Conservation (phyloP, 1,140 invertebrate genomes). For the Drosophila azteca region DNA sequence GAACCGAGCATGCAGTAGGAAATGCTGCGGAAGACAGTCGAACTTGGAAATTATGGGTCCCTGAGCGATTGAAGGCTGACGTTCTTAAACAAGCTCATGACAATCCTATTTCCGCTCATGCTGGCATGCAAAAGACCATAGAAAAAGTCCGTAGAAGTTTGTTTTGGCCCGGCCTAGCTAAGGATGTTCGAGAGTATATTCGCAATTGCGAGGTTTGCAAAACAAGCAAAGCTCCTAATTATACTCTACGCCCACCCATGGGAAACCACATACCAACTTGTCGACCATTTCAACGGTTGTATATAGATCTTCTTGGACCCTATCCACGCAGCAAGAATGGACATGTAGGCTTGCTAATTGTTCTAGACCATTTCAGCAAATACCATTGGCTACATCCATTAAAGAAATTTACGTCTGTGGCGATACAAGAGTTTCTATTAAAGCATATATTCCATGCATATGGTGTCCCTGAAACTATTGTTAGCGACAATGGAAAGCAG, state of each 20-base stretch:
- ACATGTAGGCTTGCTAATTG: neutral
- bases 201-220: slow-evolving; percentile 18
- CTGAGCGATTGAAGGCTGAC: neutral
- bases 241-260: slow-evolving; percentile 22
- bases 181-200: slow-evolving; percentile 21
- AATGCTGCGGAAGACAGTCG: slow-evolving; percentile 1
- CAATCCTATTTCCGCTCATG: slow-evolving; percentile 12
- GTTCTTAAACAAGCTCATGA: slow-evolving; percentile 17
- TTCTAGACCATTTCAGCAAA: neutral
- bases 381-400: neutral
- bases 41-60: slow-evolving; percentile 33
- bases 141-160: slow-evolving; percentile 17
- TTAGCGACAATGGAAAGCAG: slow-evolving; percentile 1
- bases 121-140: slow-evolving; percentile 29
- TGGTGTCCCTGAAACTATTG: neutral
- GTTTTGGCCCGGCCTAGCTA: slow-evolving; percentile 25
- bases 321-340: neutral
- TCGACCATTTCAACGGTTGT: neutral
- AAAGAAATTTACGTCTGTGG: neutral
- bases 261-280: neutral
- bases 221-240: slow-evolving; percentile 29
- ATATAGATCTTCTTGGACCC: neutral
- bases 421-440: neutral
- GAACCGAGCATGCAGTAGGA: slow-evolving; percentile 14
- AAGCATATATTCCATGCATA: neutral